phyloP scores from a whole-genome alignment of 2,113 vertebrate species.

The Phoenicopterus ruber region DNA sequence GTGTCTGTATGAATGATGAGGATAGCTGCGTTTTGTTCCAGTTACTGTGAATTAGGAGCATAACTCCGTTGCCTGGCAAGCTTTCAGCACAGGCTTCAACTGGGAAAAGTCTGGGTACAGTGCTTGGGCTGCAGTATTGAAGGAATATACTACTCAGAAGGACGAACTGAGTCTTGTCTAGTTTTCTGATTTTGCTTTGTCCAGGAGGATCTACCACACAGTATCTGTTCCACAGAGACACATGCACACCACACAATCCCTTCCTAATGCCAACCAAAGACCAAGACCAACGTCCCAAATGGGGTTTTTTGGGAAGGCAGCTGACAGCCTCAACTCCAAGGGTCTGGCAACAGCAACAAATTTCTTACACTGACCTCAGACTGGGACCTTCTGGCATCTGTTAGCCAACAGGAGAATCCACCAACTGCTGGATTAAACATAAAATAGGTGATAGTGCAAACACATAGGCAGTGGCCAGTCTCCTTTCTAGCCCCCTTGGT shows the following conservation, averaged over 20 bases:
- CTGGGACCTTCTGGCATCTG: neutral
- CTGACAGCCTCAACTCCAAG: neutral
- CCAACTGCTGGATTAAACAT: neutral
- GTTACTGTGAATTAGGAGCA: neutral
- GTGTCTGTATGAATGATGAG: neutral
- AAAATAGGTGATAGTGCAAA: neutral
- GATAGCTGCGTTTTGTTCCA: constrained; percentile 6
- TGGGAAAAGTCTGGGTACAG: neutral
- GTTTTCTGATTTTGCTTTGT: neutral
- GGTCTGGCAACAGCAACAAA: neutral
- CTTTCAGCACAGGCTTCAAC: neutral
- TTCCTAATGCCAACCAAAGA: neutral
- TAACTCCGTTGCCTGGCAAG: neutral
- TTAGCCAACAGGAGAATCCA: neutral
- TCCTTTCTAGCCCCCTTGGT: neutral
- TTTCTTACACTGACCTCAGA: neutral
- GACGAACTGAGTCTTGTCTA: neutral
- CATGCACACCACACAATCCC: neutral
- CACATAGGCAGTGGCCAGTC: neutral
- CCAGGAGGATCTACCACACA: neutral
- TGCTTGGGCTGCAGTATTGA: neutral
- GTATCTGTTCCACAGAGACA: neutral
- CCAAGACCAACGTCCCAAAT: neutral
- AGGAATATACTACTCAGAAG: neutral
- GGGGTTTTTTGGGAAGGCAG: neutral